Evolutionary conservation across 2,113 vertebrate genomes (phyloP), one percentile per base, ranked within the genome.

Genomic region (Bambusicola thoracicus): DNA sequence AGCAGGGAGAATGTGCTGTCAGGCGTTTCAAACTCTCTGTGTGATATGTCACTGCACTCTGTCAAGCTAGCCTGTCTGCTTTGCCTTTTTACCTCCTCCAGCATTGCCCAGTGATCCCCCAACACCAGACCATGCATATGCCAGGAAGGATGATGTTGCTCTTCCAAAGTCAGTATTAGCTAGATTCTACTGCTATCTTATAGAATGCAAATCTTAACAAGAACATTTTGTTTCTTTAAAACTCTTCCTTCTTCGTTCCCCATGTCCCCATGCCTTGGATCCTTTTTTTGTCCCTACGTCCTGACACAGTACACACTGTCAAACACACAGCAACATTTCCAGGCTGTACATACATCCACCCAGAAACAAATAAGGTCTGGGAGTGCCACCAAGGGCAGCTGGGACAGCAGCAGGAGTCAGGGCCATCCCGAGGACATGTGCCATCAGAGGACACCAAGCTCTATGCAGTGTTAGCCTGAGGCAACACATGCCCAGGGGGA

Each of bases 251-350:
- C 30, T 40, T 70, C 40, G 25, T 58, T 59, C 21, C 12, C 40
- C 13, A 20, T 16, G 8, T n/a, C 43, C 73, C 27, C 49, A 30
- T 41, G 10, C 27, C 34, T 76, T 55, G 32, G 5, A 4, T 25
- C 48, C 11, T 41, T 41, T 63, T 63, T 63, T 5, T 16, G 4
- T 4, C 14, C 1, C 10, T 8, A 5, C 30, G 13, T 22, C 7
- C 49, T 20, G 38, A n/a, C 20, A 11, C 6, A 10, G 0, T 5
- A n/a, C 17, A 11, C 6, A 11, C 0, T 6, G 21, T 43, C 63
- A 61, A 56, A 55, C 13, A 7, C 10, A 19, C 1, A 0, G 30
- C n/a, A 48, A 29, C 19, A 41, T 41, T 65, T 49, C 24, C 18
- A 34, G 18, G 12, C 14, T 13, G 7, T 19, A 6, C 3, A 17